Evolutionary conservation across 2,113 vertebrate genomes (phyloP).

Genomic region (Struthidea cinerea): DNA sequence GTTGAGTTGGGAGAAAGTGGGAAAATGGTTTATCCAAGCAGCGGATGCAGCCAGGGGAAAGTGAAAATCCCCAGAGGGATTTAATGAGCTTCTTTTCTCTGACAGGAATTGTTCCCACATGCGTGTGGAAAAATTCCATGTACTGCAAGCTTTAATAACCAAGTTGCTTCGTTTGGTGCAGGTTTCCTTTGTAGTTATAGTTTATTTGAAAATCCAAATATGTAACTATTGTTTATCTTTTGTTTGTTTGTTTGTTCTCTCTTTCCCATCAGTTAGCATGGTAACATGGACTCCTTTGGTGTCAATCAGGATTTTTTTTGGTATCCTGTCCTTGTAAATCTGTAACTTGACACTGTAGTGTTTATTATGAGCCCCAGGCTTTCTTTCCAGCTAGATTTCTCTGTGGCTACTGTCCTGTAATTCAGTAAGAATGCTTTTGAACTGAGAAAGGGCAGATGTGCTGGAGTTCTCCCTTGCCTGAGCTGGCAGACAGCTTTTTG

Average conservation of each 20-base stretch:
- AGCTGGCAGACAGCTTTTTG: not conserved
- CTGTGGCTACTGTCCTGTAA: not conserved
- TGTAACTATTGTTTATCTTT: not conserved
- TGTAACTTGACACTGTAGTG: not conserved
- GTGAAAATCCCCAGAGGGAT: not conserved
- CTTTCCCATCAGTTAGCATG: conserved; percentile 12
- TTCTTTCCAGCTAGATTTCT: not conserved
- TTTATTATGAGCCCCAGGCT: not conserved
- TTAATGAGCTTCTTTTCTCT: not conserved
- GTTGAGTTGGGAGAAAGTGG: not conserved
- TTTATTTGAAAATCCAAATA: not conserved
- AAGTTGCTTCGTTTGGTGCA: not conserved
- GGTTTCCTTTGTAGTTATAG: not conserved
- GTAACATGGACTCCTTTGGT: not conserved
- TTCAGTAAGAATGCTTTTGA: not conserved
- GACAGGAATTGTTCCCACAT: conserved; percentile 10
- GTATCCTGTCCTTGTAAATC: not conserved
- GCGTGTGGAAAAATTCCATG: not conserved
- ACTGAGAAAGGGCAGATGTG: not conserved
- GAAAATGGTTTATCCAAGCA: not conserved
- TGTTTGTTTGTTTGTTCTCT: not conserved
- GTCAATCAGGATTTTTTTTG: not conserved
- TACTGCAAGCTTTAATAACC: not conserved
- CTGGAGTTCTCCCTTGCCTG: not conserved
- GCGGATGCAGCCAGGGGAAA: not conserved